These are phyloP conservation scores for Macrotrachela quadricornifera DNA, from an alignment of 1,140 invertebrate genomes.

Conservation along the genomic window DNA sequence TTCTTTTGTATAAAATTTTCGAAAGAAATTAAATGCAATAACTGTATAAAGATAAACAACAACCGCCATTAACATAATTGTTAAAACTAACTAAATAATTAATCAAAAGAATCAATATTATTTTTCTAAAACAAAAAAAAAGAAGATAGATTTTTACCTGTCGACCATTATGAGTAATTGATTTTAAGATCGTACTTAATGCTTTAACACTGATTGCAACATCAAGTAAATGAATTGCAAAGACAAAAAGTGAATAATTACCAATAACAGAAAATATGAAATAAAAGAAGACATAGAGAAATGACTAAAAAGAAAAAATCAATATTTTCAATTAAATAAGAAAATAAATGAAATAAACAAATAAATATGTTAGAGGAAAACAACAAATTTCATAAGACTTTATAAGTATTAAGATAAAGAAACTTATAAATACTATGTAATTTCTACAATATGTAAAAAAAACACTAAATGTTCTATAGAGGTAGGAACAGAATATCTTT, in stretches of 20 bases:
- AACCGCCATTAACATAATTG: slow-evolving; percentile 88
- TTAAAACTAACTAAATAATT: slow-evolving; percentile 60
- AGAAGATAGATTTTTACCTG: slow-evolving; percentile 39
- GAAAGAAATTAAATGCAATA: slow-evolving; percentile 98
- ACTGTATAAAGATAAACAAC: slow-evolving; percentile 99
- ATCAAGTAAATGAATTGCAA: slow-evolving; percentile 88
- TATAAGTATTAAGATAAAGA: too few relatives aligned
- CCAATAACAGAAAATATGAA: slow-evolving; percentile 86
- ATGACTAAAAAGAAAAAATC: slow-evolving; percentile 42
- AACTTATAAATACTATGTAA: too few relatives aligned
- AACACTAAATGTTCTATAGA: too few relatives aligned
- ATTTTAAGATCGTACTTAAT: slow-evolving; percentile 87
- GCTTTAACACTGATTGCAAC: slow-evolving; percentile 94
- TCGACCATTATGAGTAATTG: slow-evolving; percentile 97
- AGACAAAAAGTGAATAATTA: slow-evolving; percentile 98
- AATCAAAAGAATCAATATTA: background rate
- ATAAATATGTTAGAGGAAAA: too few relatives aligned
- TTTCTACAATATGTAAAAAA: too few relatives aligned
- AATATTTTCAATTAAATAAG: too few relatives aligned
- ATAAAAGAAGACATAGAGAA: slow-evolving; percentile 90
- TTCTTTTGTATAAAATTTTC: slow-evolving; percentile 95
- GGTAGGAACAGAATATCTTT: too few relatives aligned
- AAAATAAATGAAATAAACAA: too few relatives aligned
- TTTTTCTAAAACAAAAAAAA: slow-evolving; percentile 8
- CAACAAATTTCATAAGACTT: too few relatives aligned